A percentile compares a stretch with the other conserved stretches of the same genome.
These are phyloP conservation scores for Ditula angustiorana DNA, from an alignment of 2,888 invertebrate genomes.

Conservation along the genomic window DNA sequence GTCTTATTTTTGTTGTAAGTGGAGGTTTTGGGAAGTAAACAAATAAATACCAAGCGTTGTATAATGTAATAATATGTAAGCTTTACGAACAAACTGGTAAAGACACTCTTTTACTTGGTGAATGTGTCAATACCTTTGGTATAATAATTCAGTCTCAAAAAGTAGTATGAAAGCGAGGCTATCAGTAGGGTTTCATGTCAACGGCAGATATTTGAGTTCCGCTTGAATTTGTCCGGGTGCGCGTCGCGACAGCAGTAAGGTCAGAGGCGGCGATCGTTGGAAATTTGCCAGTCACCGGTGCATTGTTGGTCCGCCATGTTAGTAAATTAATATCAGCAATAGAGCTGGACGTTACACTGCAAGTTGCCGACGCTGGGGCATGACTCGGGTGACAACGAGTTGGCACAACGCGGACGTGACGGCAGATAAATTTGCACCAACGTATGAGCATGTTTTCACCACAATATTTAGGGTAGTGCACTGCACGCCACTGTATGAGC, in stretches of 20 bases:
- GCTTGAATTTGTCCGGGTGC: conserved; percentile 57
- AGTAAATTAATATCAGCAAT: conserved; percentile 78
- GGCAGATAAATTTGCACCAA: conserved; percentile 15
- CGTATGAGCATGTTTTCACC: background rate
- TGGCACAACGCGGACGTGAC: conserved; percentile 33
- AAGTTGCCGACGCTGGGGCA: conserved; percentile 45
- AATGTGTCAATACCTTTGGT: no score
- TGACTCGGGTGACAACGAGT: conserved; percentile 39
- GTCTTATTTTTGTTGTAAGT: no score
- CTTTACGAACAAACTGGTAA: no score
- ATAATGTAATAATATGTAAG: no score
- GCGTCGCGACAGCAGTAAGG: conserved; percentile 42
- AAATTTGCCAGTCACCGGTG: conserved; percentile 71
- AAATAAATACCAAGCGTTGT: no score
- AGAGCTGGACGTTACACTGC: conserved; percentile 60
- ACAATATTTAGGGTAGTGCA: background rate
- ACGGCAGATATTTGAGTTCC: conserved; percentile 57
- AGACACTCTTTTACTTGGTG: no score
- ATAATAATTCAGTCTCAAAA: no score
- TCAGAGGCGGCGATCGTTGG: conserved; percentile 60
- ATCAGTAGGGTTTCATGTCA: conserved; percentile 58
- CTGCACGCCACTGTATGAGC: background rate
- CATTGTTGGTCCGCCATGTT: conserved; percentile 70
- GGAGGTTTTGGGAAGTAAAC: no score
- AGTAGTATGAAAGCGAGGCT: background rate